Base-by-base conservation (phyloP, 2,888 invertebrate species). In the Eupithecia centaureata region DNA sequence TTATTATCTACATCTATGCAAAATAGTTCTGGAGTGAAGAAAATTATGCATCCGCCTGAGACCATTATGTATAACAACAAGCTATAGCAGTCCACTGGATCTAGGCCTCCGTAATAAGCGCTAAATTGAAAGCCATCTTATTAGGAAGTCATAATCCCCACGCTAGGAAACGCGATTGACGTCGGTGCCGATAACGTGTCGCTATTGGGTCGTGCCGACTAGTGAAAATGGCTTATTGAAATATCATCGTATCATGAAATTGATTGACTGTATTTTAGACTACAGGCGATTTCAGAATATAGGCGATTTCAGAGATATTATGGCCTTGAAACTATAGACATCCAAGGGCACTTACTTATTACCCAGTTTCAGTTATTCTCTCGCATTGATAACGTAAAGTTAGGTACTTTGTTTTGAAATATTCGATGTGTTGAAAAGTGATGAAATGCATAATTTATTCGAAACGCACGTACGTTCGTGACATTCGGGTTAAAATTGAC, bases 401-500 rank as follows among this genome's bases (percentile, higher is more conserved):
- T 18, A 51, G 22, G 12, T 18, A 18, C 18, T 22, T 22, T 57
- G 57, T 32, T 57, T 57, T 32, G 57, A 57, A 57, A 57, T 32
- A 30, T 12, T 18, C 5, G 12, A 57, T 22, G 5, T 57, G 57
- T 30, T 32, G 32, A 30, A 30, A 57, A 30, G 18, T 57, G 30
- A 33, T 22, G 57, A 57, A 57, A 57, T 12, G 5, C 57, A 13
- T 18, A 10, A 30, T 33, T 22, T 32, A 18, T 10, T 10, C 56
- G 61, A 47, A 61, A 51, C 47, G 22, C 61, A 61, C 61, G 61
- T 61, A 15, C 47, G 32, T 32, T 25, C 51, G 61, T 61, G 61
- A 61, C 61, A 33, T 52, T 52, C 15, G 18, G 1, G 8, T 13
- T 51, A 12, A 1, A 22, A 12, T 8, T 4, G 22, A 22, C 33